Conservation (phyloP, 2,888 invertebrate genomes). For the Ophioninae sp. region DNA sequence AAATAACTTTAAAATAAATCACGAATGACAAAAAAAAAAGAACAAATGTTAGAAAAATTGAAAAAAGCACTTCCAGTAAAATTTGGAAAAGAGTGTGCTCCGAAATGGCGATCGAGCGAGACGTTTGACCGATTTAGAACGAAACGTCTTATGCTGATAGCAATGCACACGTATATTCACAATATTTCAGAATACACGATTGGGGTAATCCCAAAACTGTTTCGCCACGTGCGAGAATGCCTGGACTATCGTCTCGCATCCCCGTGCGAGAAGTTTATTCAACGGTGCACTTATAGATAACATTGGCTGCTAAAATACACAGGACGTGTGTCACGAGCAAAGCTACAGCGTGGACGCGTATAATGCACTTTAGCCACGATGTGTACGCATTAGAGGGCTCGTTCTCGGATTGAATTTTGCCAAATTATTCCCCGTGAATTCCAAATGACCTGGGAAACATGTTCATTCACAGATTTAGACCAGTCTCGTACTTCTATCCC, state of each 20-base stretch:
- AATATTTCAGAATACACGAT: conserved; percentile 8
- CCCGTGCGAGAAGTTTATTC: conserved; percentile 49
- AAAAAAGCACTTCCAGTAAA: too few species aligned
- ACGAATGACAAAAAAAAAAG: too few species aligned
- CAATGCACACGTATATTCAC: not conserved
- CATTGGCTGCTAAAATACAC: conserved; percentile 28
- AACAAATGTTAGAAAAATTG: too few species aligned
- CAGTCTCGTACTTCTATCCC: conserved; percentile 17
- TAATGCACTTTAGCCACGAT: conserved; percentile 46
- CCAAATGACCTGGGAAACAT: conserved; percentile 29
- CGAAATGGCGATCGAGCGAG: not conserved
- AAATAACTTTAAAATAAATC: too few species aligned
- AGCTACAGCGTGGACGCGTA: conserved; percentile 19
- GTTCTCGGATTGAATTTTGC: conserved; percentile 32
- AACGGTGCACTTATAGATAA: conserved; percentile 46
- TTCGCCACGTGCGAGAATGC: conserved; percentile 6
- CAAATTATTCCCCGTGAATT: conserved; percentile 45
- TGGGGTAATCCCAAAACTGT: conserved; percentile 32
- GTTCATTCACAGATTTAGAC: conserved; percentile 43
- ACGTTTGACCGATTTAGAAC: not conserved
- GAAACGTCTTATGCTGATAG: not conserved
- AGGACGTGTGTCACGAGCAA: conserved; percentile 45
- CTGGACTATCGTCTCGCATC: conserved; percentile 20
- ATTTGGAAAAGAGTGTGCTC: not conserved
- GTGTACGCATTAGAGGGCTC: conserved; percentile 15